A percentile compares a stretch with the other conserved stretches of the same genome.
These are phyloP conservation scores for Crambe crambe DNA, from an alignment of 37 sponge, comb jelly and placozoan genomes.

Conservation along the genomic window DNA sequence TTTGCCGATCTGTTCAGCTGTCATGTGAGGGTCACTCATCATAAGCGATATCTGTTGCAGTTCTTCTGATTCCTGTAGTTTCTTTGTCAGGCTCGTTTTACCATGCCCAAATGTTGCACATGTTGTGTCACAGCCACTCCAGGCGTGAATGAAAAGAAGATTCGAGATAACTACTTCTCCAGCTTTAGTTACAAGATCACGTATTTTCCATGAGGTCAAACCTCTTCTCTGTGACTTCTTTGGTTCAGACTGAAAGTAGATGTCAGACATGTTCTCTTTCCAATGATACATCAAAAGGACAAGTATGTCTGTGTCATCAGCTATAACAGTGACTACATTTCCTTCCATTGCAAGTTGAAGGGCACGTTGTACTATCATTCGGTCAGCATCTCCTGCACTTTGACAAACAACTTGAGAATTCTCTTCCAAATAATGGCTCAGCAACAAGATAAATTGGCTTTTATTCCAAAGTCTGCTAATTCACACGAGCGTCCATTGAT, in stretches of 20 bases:
- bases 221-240: background rate
- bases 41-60: slow-evolving; percentile 17
- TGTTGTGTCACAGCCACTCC: slow-evolving; percentile 53
- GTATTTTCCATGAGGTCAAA: background rate
- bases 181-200: background rate
- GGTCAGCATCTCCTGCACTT: slow-evolving; percentile 20
- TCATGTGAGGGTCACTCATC: slow-evolving; percentile 19
- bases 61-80: slow-evolving; percentile 13
- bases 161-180: background rate
- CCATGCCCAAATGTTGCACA: slow-evolving; percentile 42
- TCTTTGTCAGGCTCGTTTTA: slow-evolving; percentile 23
- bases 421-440: slow-evolving; percentile 3
- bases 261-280: slow-evolving; percentile 2
- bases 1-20: slow-evolving; percentile 26
- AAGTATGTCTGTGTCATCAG: too few species aligned
- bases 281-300: slow-evolving; percentile 28
- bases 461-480: too few species aligned
- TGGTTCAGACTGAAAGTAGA: background rate
- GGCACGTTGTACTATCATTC: slow-evolving; percentile 27
- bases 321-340: too few species aligned
- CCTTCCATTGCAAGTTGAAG: slow-evolving; percentile 21
- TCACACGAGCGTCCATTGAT: slow-evolving; percentile 15
- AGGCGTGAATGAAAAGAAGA: slow-evolving; percentile 42
- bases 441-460: too few species aligned
- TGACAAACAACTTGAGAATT: slow-evolving; percentile 4